Base-by-base conservation (phyloP, 92 coral and sea anemone species). In the Paragorgia papillata region DNA sequence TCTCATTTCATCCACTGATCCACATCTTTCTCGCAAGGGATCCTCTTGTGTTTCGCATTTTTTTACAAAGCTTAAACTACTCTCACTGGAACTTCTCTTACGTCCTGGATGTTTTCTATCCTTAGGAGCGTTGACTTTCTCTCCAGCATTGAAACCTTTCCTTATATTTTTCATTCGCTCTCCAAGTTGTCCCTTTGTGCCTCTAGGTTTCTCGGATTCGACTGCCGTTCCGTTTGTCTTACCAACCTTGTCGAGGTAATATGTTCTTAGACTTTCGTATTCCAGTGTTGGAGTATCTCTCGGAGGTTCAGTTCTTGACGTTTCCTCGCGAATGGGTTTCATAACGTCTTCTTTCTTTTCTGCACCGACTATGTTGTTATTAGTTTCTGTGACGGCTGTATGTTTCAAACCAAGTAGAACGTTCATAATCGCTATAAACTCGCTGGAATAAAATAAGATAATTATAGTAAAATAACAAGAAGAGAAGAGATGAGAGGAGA, bases 1-100 rank as follows among this genome's bases (percentile, higher is more conserved):
- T 13, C 79, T 79, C 12, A 62, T 40, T 30, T 75, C 75, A 12
- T 75, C 77, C 33, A 54, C 63, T 66, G 73, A 34, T 20, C 60
- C 27, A 15, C 71, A 35, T 27, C 53, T 26, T 21, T 73, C 65
- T 40, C 18, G 37, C 19, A 29, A 62, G 17, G 24, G 27, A 10
- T 57, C 40, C 66, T 66, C 43, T 39, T 34, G 70, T 8, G 26
- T 50, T 32, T 29, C 41, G 46, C 30, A 7, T 37, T 74, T 74
- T 40, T 59, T 29, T 68, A 55, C 41, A 33, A 35, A 27, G 28
- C 70, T 62, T 13, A 44, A 37, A 28, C 13, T 60, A 57, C 62
- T 20, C 28, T 69, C 61, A 22, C 67, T 57, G 12, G 21, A 0
- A 22, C 62, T 66, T n/a, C 63, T 79, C 30, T 37, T 1, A 27